phyloP scores from a whole-genome alignment of 2,113 vertebrate genomes.

The Neomonachus schauinslandi region DNA sequence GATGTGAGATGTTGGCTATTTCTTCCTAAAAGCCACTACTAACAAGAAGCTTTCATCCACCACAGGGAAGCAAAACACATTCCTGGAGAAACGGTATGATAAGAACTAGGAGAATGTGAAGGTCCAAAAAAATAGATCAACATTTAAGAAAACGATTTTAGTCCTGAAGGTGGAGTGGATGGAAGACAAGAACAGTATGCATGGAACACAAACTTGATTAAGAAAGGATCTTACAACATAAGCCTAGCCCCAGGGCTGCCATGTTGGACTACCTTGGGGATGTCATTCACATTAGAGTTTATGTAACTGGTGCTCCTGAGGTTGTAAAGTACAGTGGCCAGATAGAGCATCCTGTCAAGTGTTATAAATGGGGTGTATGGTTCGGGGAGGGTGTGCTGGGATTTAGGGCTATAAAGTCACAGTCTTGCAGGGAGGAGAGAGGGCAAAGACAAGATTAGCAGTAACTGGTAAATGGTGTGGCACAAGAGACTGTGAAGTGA shows the following conservation, averaged over 20 bases:
- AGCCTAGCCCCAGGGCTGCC: not conserved
- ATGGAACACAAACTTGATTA: not conserved
- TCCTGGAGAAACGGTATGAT: not conserved
- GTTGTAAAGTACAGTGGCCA: not conserved
- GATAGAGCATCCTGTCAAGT: not conserved
- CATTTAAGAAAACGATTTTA: not conserved
- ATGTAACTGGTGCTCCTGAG: no score
- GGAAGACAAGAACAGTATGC: not conserved
- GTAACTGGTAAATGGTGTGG: not conserved
- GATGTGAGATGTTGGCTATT: not conserved
- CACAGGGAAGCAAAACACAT: not conserved
- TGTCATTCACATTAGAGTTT: not conserved
- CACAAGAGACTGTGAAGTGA: not conserved
- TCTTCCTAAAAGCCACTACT: not conserved
- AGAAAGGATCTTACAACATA: not conserved
- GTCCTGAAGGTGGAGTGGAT: not conserved
- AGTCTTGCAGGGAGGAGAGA: not conserved
- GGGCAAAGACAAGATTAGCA: not conserved
- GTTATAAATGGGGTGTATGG: not conserved
- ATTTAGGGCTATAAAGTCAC: not conserved
- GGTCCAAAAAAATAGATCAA: not conserved
- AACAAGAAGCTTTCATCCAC: not conserved
- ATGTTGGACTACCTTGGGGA: fast-evolving
- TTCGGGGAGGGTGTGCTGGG: not conserved
- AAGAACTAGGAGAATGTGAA: not conserved